These are phyloP conservation scores for Sebastes aleutianus DNA, from an alignment of 2,797 vertebrate species.

Conservation along the genomic window DNA sequence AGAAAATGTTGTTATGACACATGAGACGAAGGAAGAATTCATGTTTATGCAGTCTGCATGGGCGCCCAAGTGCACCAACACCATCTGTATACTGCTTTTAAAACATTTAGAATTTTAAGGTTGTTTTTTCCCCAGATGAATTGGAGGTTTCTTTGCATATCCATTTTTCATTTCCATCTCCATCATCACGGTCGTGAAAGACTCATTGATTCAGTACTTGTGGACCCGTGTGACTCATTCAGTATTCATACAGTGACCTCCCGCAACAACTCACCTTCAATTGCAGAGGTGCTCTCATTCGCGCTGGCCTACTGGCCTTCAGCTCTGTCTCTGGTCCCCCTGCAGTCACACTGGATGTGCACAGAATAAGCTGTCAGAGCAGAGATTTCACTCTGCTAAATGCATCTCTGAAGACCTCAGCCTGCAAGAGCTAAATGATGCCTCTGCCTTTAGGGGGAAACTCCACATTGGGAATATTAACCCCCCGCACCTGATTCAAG, in stretches of 20 bases:
- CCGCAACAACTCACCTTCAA: constrained; percentile 59
- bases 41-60: constrained; percentile 20
- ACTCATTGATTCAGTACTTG: constrained; percentile 47
- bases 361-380: constrained; percentile 70
- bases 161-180: constrained; percentile 41
- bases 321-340: constrained; percentile 42
- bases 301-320: constrained; percentile 60
- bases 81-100: constrained; percentile 44
- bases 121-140: neutral
- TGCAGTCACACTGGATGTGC: constrained; percentile 49
- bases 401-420: constrained; percentile 57
- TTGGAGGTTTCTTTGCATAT: constrained; percentile 33
- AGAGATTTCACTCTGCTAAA: constrained; percentile 64
- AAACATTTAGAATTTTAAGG: constrained; percentile 32
- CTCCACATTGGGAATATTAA: constrained; percentile 57
- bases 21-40: constrained; percentile 3
- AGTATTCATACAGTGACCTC: constrained; percentile 74
- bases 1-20: constrained; percentile 39
- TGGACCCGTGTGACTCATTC: constrained; percentile 55
- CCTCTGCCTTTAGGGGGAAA: constrained; percentile 50
- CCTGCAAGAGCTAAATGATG: constrained; percentile 55
- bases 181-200: constrained; percentile 27
- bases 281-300: constrained; percentile 61
- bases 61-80: constrained; percentile 17
- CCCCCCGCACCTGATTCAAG: constrained; percentile 60